These are phyloP conservation scores for Eueremaeus valkanovi DNA, from an alignment of 2,888 invertebrate genomes.

Conservation along the genomic window DNA sequence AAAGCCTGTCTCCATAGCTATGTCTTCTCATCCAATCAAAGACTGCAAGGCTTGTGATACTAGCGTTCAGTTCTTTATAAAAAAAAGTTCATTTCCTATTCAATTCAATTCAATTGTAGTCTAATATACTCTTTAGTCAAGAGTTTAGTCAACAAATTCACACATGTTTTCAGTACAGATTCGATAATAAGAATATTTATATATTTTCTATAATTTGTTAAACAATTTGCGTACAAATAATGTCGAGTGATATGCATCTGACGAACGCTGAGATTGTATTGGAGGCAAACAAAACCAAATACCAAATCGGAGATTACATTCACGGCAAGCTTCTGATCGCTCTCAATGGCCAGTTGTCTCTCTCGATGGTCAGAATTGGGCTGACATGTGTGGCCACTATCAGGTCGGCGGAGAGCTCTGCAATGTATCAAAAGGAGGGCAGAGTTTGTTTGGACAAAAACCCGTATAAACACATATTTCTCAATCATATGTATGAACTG, in stretches of 20 bases:
- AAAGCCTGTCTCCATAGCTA: conserved; percentile 31
- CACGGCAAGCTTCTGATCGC: conserved; percentile 6
- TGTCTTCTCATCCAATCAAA: conserved; percentile 33
- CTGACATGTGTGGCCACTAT: conserved; percentile 18
- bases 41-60: neutral
- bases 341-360: conserved; percentile 11
- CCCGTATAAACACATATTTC: neutral
- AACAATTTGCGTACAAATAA: neutral
- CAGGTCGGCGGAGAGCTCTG: neutral
- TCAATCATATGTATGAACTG: conserved; percentile 24
- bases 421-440: conserved; percentile 1
- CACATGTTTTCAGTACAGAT: neutral
- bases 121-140: neutral
- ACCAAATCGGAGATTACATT: conserved; percentile 23
- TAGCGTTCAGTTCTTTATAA: neutral
- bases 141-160: neutral
- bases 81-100: conserved; percentile 4
- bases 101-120: neutral
- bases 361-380: neutral
- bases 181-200: neutral
- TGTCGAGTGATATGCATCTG: conserved; percentile 11
- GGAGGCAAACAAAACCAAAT: neutral
- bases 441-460: conserved; percentile 1
- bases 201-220: neutral
- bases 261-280: conserved; percentile 9